phyloP scores from a whole-genome alignment of 2,888 invertebrate genomes.

The Galerucella nymphaeae region DNA sequence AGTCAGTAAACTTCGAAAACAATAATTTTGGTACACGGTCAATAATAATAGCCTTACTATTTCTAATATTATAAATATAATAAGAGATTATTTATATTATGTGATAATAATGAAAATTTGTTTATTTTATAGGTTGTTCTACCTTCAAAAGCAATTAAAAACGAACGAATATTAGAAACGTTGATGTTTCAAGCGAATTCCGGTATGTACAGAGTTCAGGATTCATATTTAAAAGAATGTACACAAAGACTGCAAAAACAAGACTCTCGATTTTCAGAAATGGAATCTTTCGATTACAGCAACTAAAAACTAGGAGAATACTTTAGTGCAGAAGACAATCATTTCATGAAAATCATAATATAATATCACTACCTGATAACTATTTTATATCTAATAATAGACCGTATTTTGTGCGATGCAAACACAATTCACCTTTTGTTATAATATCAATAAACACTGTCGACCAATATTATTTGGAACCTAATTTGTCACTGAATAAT shows the following conservation, averaged over 20 bases:
- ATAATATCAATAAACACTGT: neutral
- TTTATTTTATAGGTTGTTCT: conserved; percentile 75
- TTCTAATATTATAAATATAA: too few species aligned
- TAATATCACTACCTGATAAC: conserved; percentile 3
- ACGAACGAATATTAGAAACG: conserved; percentile 91
- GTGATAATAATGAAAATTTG: neutral
- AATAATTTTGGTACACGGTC: too few species aligned
- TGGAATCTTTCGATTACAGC: conserved; percentile 80
- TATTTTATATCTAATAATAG: neutral
- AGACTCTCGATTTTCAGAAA: conserved; percentile 86
- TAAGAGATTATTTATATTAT: too few species aligned
- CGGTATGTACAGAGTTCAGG: conserved; percentile 92
- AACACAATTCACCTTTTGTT: neutral
- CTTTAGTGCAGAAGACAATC: conserved; percentile 56
- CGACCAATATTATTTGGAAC: too few species aligned
- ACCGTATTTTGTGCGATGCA: neutral
- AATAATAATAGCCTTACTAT: too few species aligned
- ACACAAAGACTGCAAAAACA: conserved; percentile 88
- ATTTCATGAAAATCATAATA: conserved; percentile 45
- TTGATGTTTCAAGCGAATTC: conserved; percentile 93
- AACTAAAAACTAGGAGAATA: conserved; percentile 55
- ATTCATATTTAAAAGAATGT: conserved; percentile 87
- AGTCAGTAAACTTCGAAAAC: too few species aligned
- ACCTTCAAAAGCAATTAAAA: conserved; percentile 92
- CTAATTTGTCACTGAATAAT: too few species aligned